These are phyloP conservation scores for Pterobdella sp. DNA, from an alignment of 2,888 invertebrate species.

Conservation along the genomic window DNA sequence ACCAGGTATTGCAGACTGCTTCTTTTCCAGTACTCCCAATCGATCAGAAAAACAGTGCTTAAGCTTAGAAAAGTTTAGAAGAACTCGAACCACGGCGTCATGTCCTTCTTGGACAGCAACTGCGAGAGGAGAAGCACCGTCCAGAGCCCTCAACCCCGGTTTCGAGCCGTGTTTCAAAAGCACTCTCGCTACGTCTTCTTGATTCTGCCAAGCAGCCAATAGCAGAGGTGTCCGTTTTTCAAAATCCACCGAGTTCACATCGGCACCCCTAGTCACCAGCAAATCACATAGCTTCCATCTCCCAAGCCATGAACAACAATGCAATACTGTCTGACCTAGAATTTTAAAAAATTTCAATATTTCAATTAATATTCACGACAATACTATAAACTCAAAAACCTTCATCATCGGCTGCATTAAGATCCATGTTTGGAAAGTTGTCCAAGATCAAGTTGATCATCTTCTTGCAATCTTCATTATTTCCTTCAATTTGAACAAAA, in stretches of 20 bases:
- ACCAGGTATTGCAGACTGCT: constrained; percentile 74
- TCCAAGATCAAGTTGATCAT: constrained; percentile 19
- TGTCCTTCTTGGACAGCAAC: constrained; percentile 93
- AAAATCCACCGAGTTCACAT: constrained; percentile 61
- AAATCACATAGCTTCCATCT: constrained; percentile 84
- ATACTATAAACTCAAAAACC: constrained; percentile 4
- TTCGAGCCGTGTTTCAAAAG: constrained; percentile 72
- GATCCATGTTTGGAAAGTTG: not conserved
- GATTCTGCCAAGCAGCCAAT: constrained; percentile 92
- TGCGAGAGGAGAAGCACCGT: constrained; percentile 84
- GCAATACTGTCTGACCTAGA: constrained; percentile 53
- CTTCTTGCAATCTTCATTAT: not conserved
- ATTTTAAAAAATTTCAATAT: not conserved
- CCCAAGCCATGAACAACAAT: constrained; percentile 76
- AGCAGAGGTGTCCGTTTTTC: constrained; percentile 72
- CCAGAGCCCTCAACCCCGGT: constrained; percentile 53
- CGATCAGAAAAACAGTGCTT: constrained; percentile 49
- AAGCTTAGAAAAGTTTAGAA: constrained; percentile 48
- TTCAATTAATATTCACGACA: not conserved
- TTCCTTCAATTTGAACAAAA: not conserved
- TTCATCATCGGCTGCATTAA: constrained; percentile 23
- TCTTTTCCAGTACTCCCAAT: constrained; percentile 54
- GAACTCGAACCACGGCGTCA: constrained; percentile 74
- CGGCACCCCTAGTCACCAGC: constrained; percentile 72
- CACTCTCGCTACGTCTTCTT: constrained; percentile 71